A percentile compares a stretch with the other conserved stretches of the same genome.
These are phyloP conservation scores for Aphyosemion australe DNA, from an alignment of 2,113 vertebrate species.

Conservation along the genomic window DNA sequence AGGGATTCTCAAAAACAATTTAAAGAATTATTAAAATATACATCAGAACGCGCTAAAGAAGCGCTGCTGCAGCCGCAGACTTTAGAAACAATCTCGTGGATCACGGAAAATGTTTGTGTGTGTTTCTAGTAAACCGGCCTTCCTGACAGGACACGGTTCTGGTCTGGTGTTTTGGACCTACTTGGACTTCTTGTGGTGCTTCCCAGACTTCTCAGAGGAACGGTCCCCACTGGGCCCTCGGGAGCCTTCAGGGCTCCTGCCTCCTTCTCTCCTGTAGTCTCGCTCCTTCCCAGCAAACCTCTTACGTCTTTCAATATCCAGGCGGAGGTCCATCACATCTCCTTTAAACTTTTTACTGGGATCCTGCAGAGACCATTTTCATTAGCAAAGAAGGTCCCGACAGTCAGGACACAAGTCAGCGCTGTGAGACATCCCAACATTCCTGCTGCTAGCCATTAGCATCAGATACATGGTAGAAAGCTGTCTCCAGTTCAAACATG, in stretches of 20 bases:
- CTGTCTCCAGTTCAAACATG: conserved; percentile 53
- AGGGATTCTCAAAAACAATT: no score
- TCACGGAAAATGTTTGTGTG: no score
- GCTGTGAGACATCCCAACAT: no score
- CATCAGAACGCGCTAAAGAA: no score
- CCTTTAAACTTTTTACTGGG: conserved; percentile 90
- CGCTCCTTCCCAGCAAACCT: conserved; percentile 88
- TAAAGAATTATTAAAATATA: no score
- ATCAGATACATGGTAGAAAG: background rate
- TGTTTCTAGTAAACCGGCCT: no score
- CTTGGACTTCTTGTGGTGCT: conserved; percentile 95
- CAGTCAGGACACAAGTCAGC: background rate
- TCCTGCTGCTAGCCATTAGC: no score
- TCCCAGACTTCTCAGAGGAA: conserved; percentile 93
- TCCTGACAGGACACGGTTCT: no score
- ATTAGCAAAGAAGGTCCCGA: background rate
- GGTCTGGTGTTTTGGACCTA: conserved; percentile 23
- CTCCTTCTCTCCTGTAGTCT: conserved; percentile 90
- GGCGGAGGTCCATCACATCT: conserved; percentile 92
- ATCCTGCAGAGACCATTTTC: conserved; percentile 76
- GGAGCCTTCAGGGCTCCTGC: conserved; percentile 90
- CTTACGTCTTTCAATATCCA: conserved; percentile 97
- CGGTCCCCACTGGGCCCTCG: conserved; percentile 92
- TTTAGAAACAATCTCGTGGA: no score
- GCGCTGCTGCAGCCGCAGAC: no score